These are phyloP conservation scores for Characodon lateralis DNA, from an alignment of 2,797 vertebrate genomes.

Conservation along the genomic window DNA sequence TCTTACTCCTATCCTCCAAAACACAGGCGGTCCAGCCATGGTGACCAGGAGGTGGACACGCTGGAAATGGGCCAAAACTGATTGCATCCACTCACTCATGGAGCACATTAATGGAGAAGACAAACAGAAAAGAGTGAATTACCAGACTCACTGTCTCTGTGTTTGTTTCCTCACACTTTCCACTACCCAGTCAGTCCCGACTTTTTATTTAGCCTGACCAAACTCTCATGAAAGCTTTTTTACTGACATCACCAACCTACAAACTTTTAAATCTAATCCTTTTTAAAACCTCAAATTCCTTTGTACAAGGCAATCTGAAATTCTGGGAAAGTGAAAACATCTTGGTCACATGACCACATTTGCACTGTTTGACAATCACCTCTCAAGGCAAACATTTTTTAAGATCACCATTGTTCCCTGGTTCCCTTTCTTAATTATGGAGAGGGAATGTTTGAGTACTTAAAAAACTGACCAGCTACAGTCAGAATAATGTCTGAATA, in stretches of 20 bases:
- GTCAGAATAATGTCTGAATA: too few species aligned
- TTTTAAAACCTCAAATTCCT: background rate
- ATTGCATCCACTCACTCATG: constrained; percentile 52
- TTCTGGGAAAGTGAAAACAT: background rate
- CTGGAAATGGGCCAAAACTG: constrained; percentile 54
- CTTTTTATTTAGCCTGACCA: background rate
- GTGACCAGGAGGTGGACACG: constrained; percentile 56
- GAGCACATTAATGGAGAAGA: constrained; percentile 65
- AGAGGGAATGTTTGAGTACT: too few species aligned
- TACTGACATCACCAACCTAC: background rate
- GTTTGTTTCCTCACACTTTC: background rate
- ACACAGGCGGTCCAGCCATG: constrained; percentile 23
- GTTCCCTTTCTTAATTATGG: too few species aligned
- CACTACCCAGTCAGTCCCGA: background rate
- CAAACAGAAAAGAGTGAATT: constrained; percentile 21
- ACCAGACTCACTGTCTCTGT: constrained; percentile 27
- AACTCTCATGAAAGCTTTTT: background rate
- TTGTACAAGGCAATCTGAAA: background rate
- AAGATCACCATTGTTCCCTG: too few species aligned
- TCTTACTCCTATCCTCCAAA: constrained; percentile 3
- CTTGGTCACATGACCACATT: background rate
- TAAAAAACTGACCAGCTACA: too few species aligned
- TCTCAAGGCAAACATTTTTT: too few species aligned
- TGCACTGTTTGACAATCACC: background rate
- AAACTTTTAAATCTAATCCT: background rate